Base-by-base conservation (phyloP, 2,888 invertebrate species). In the Mesorhabditis belari region DNA sequence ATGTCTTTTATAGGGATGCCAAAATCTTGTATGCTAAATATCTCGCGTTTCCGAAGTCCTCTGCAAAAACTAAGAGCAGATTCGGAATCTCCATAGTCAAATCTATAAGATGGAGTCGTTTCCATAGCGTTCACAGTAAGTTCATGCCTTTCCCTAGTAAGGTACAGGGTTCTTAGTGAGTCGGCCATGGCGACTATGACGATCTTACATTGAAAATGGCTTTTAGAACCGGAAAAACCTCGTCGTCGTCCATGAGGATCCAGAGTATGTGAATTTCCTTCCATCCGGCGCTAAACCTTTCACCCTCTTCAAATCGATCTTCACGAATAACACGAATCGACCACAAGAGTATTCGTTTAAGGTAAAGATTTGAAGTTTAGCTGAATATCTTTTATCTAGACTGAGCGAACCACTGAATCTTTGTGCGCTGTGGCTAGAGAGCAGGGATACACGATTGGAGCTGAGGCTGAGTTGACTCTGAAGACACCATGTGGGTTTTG, bases 401-500 rank as follows among this genome's bases (percentile, higher is more conserved):
- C 81, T 25, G 80, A 80, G 57, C 66, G 80, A 29, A 77, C 79
- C 9, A 81, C 77, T 1, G 80, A 80, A 61, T 75, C 75, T 25
- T 57, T 80, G 19, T 75, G 75, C 57, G 71, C 75, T 5, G 73
- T 81, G 12, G 71, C 68, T 25, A 64, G 77, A 27, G 80, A 80
- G 63, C 79, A 81, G 62, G 80, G 80, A 5, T 80, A 74, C 63
- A 81, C 79, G 19, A 81, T 82, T 61, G 84, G 83, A 4, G 76
- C 81, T 25, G 81, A 82, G 66, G 80, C 83, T 51, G 81, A 82
- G 64, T 70, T 84, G n/a, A 82, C 81, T 62, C 76, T 85, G 55
- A 82, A 82, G 57, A 81, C 83, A 49, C 84, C 84, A 4, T 79
- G 83, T 80, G 61, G 69, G 75, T 73, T 55, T 5, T n/a, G n/a